Evolutionary conservation across 2,797 vertebrate genomes (phyloP).

Genomic region (Myioborus miniatus): DNA sequence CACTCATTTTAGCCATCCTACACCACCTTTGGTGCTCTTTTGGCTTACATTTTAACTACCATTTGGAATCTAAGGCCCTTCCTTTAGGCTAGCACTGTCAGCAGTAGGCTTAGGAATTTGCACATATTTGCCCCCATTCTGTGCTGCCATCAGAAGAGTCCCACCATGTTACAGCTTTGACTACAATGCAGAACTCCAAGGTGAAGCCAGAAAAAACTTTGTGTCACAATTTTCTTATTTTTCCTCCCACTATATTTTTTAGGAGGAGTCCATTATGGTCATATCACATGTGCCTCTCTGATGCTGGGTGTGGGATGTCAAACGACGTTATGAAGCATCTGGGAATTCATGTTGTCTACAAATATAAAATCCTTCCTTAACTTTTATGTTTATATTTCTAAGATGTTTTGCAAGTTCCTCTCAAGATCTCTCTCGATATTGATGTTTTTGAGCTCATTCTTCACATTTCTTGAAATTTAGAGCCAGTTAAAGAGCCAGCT

Average conservation of each 20-base stretch:
- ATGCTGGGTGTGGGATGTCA: rapidly evolving
- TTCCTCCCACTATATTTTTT: not conserved
- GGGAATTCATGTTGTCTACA: not conserved
- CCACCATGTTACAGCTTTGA: not conserved
- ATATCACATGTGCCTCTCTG: not conserved
- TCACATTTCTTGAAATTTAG: not conserved
- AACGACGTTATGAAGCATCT: not conserved
- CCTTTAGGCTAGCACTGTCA: not conserved
- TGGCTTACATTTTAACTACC: not conserved
- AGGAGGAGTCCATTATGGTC: not conserved
- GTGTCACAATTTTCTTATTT: not conserved
- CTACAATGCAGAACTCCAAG: not conserved
- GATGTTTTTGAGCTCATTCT: not conserved
- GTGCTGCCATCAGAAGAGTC: not conserved
- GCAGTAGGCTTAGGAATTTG: not conserved
- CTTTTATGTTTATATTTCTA: not conserved
- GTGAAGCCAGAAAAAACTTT: not conserved
- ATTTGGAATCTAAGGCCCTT: not conserved
- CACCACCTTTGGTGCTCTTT: not conserved
- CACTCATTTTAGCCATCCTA: not conserved
- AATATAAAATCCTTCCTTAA: not conserved
- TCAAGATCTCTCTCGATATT: not conserved
- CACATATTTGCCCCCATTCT: not conserved
- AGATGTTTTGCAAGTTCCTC: not conserved
- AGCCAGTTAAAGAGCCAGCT: not conserved